Conservation (phyloP, 2,888 invertebrate species). For the Alsophila aescularia region DNA sequence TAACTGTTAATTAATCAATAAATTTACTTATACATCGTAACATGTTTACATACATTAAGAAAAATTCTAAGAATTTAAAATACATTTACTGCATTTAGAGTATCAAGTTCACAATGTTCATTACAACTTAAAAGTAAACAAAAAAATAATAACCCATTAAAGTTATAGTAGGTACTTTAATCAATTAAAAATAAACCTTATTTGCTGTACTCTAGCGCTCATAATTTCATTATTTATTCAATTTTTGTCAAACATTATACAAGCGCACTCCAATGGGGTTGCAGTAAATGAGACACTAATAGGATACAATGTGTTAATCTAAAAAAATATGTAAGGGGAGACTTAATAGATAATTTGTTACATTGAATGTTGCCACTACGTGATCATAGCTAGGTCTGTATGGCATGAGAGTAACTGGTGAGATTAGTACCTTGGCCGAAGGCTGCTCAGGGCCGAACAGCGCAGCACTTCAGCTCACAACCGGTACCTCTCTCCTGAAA, state of each 20-base stretch:
- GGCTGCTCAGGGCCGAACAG: constrained; percentile 60
- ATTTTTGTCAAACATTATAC: constrained; percentile 10
- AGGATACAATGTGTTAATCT: constrained; percentile 51
- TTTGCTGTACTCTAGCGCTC: constrained; percentile 41
- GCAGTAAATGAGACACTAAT: constrained; percentile 31
- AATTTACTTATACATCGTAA: constrained; percentile 12
- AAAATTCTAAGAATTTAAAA: constrained; percentile 18
- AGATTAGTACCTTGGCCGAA: constrained; percentile 77
- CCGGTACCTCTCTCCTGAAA: constrained; percentile 62
- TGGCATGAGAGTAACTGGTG: constrained; percentile 60
- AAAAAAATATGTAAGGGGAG: constrained; percentile 44
- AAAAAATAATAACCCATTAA: constrained; percentile 38
- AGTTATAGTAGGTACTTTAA: constrained; percentile 40
- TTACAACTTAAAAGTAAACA: constrained; percentile 22
- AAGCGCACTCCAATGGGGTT: constrained; percentile 31
- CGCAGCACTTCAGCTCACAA: constrained; percentile 70
- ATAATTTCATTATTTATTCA: constrained; percentile 42
- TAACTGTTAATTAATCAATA: constrained; percentile 23
- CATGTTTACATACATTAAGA: constrained; percentile 24
- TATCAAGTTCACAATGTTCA: constrained; percentile 27
- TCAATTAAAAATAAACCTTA: constrained; percentile 43
- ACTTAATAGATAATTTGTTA: constrained; percentile 72
- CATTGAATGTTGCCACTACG: constrained; percentile 75
- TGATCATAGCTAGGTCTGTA: constrained; percentile 76
- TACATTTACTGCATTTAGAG: constrained; percentile 28